These are phyloP conservation scores for Lacerta agilis DNA, from an alignment of 2,797 vertebrate genomes.

Conservation along the genomic window DNA sequence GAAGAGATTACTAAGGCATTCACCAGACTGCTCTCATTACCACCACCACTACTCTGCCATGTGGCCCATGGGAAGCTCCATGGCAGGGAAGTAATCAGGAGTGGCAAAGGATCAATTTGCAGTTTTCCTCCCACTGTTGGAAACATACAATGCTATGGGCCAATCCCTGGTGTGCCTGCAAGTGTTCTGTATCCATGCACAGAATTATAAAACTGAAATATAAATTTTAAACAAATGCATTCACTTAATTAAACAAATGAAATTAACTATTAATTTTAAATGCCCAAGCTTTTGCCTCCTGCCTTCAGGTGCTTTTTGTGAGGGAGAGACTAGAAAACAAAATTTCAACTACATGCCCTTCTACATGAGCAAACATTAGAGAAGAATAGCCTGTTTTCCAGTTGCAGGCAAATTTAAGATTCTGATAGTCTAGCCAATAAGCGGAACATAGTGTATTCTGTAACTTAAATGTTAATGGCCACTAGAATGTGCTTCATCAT, in stretches of 20 bases:
- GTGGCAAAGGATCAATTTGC: background rate
- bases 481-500: background rate
- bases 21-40: background rate
- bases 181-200: background rate
- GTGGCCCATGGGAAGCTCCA: background rate
- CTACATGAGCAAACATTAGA: background rate
- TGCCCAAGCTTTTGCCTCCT: background rate
- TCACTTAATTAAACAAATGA: background rate
- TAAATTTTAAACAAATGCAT: background rate
- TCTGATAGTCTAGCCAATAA: background rate
- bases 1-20: background rate
- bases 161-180: background rate
- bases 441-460: background rate
- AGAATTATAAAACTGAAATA: background rate
- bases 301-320: background rate
- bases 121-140: background rate
- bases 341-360: background rate
- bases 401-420: background rate
- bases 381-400: background rate
- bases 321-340: background rate
- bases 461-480: background rate
- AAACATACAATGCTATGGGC: background rate
- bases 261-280: background rate
- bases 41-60: background rate
- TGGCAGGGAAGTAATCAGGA: background rate